phyloP scores from a whole-genome alignment of 2,888 invertebrate species.

The Pristionchus arcanus region DNA sequence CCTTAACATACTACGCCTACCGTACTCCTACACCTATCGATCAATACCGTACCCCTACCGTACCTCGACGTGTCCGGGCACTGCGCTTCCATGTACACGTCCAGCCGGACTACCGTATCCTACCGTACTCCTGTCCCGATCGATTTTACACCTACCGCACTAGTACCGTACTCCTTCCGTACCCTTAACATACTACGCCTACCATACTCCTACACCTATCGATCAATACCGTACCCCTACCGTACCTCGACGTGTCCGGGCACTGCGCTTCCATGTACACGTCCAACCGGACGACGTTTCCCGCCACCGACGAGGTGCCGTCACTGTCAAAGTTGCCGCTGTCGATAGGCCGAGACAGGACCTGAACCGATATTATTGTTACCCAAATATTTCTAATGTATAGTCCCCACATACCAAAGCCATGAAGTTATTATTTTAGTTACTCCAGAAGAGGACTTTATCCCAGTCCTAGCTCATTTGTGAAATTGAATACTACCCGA shows the following conservation, averaged over 20 bases:
- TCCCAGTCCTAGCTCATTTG: conserved; percentile 57
- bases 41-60: neutral
- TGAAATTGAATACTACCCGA: conserved; percentile 9
- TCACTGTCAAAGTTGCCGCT: neutral
- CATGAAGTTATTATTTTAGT: no score
- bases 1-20: neutral
- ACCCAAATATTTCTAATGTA: no score
- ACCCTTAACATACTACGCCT: neutral
- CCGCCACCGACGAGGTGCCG: neutral
- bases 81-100: conserved; percentile 78
- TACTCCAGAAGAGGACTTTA: no score
- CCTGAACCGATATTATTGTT: conserved; percentile 10
- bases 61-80: conserved; percentile 78
- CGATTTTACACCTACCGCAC: no score
- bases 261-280: conserved; percentile 79
- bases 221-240: conserved; percentile 59
- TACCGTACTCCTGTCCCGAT: no score
- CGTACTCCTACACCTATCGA: neutral
- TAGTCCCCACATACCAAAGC: no score
- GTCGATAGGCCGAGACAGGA: neutral
- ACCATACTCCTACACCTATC: neutral
- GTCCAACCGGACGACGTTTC: conserved; percentile 71
- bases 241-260: conserved; percentile 76
- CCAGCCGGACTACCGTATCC: conserved; percentile 70
- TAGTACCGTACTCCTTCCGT: neutral